phyloP scores from a whole-genome alignment of 2,797 vertebrate species.

The Iguana delicatissima region DNA sequence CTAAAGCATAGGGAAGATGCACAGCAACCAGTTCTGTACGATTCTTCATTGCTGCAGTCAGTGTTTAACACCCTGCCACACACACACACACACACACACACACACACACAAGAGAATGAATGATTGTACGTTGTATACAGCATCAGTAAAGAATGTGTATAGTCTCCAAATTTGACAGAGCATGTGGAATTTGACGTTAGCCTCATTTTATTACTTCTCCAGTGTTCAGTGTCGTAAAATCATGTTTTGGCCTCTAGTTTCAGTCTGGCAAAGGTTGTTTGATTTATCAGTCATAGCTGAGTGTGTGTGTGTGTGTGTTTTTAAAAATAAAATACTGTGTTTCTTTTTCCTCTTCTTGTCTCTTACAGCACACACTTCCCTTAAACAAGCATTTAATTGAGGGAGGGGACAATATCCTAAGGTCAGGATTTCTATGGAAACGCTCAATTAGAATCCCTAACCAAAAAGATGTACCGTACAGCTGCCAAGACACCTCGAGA shows the following conservation, averaged over 20 bases:
- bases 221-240: slow-evolving; percentile 37
- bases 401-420: slow-evolving; percentile 57
- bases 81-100: no score
- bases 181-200: slow-evolving; percentile 21
- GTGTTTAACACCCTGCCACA: background rate
- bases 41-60: background rate
- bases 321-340: slow-evolving; percentile 3
- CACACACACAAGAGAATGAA: background rate
- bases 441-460: slow-evolving; percentile 71
- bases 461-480: slow-evolving; percentile 66
- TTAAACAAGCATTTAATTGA: slow-evolving; percentile 66
- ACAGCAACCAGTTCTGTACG: background rate
- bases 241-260: slow-evolving; percentile 45
- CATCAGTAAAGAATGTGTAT: slow-evolving; percentile 14
- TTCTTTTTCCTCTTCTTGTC: slow-evolving; percentile 58
- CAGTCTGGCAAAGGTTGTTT: slow-evolving; percentile 36
- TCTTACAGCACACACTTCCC: slow-evolving; percentile 61
- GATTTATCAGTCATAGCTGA: slow-evolving; percentile 40
- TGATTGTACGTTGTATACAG: background rate
- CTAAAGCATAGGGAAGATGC: background rate
- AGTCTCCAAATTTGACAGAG: slow-evolving; percentile 27
- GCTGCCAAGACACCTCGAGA: slow-evolving; percentile 73
- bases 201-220: slow-evolving; percentile 30
- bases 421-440: slow-evolving; percentile 72
- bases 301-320: background rate